Percentiles rank a stretch among this genome's conserved stretches.
These are phyloP conservation scores for Ramphastos sulfuratus DNA, from an alignment of 2,113 vertebrate genomes.

Conservation along the genomic window DNA sequence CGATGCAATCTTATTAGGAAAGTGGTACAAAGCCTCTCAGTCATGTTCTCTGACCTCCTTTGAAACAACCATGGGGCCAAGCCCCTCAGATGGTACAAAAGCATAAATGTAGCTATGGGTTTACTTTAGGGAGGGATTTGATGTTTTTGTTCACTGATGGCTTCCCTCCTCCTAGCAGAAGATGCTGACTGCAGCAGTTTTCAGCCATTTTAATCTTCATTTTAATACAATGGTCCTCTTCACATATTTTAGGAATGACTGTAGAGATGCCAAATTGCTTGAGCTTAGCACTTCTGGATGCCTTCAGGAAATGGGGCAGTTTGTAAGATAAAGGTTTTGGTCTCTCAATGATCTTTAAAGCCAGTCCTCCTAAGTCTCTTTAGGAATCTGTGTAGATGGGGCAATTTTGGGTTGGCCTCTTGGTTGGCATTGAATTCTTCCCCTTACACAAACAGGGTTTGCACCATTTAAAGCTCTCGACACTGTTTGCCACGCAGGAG, in stretches of 20 bases:
- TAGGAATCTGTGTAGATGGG: neutral
- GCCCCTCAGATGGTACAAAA: conserved; percentile 7
- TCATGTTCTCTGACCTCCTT: conserved; percentile 52
- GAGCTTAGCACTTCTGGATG: neutral
- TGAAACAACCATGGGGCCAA: neutral
- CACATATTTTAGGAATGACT: conserved; percentile 18
- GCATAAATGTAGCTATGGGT: neutral
- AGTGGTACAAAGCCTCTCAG: conserved; percentile 32
- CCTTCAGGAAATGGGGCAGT: neutral
- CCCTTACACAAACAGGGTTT: neutral
- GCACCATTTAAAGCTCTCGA: neutral
- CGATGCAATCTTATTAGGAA: conserved; percentile 51
- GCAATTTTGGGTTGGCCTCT: neutral
- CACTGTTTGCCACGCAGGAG: neutral
- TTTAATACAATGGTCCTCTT: neutral
- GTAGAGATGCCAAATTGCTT: neutral
- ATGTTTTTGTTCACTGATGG: neutral
- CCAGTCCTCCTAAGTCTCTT: neutral
- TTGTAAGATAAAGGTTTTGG: neutral
- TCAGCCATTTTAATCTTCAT: conserved; percentile 12
- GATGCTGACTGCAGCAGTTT: neutral
- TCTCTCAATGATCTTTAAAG: neutral
- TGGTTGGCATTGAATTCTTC: neutral
- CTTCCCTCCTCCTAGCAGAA: neutral
- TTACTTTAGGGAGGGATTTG: neutral